Evolutionary conservation across 2,113 vertebrate genomes (phyloP).

Genomic region (Scophthalmus maximus): DNA sequence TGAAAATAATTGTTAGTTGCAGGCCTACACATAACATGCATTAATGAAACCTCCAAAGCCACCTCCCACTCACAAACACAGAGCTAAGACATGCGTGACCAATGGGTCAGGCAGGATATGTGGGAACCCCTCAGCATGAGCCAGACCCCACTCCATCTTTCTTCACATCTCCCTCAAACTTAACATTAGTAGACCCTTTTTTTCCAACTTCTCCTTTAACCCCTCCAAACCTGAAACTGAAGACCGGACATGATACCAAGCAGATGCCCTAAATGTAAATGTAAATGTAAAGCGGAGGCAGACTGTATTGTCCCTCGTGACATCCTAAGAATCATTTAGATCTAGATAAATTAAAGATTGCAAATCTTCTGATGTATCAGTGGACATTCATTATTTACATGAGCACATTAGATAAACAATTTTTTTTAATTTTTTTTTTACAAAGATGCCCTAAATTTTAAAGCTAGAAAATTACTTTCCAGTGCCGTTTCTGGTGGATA

Average conservation of each 20-base stretch:
- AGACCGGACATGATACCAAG: slow-evolving; percentile 4
- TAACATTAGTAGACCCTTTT: slow-evolving; percentile 1
- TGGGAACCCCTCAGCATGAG: slow-evolving; percentile 36
- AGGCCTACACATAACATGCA: no score
- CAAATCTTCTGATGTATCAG: not conserved
- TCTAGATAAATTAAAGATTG: not conserved
- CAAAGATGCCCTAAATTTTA: no score
- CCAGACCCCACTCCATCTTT: slow-evolving; percentile 17
- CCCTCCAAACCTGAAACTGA: slow-evolving; percentile 16
- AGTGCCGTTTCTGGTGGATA: not conserved
- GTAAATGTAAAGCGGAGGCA: not conserved
- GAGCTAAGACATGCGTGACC: slow-evolving; percentile 45
- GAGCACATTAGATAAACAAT: not conserved
- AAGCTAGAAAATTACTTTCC: no score
- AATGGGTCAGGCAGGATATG: slow-evolving; percentile 40
- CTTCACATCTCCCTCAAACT: not conserved
- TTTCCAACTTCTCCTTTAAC: not conserved
- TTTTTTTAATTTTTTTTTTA: not conserved
- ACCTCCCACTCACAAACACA: slow-evolving; percentile 27
- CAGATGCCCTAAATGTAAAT: not conserved
- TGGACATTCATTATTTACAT: not conserved
- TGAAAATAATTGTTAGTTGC: no score
- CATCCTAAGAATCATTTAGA: not conserved
- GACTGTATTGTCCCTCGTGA: not conserved
- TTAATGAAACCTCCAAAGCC: not conserved